phyloP scores from a whole-genome alignment of 2,888 invertebrate genomes.

The Brachyptera putata region DNA sequence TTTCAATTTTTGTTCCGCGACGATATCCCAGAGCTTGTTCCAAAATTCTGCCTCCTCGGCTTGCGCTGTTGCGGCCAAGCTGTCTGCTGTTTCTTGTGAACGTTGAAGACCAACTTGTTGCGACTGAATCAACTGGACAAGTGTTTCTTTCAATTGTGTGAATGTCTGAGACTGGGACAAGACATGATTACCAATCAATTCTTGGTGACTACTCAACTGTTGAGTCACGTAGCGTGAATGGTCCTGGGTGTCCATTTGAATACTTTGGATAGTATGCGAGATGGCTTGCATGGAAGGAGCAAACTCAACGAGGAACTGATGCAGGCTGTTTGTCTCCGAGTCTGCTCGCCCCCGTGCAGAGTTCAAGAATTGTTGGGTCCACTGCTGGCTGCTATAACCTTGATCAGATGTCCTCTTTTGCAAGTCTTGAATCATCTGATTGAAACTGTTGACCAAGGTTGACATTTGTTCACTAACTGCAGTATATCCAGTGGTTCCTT shows the following conservation, averaged over 20 bases:
- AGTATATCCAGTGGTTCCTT: too few relatives aligned
- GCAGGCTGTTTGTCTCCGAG: constrained; percentile 31
- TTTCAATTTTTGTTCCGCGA: neutral
- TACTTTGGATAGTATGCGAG: constrained; percentile 15
- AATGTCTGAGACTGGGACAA: neutral
- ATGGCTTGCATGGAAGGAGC: constrained; percentile 33
- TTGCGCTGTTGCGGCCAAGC: too few relatives aligned
- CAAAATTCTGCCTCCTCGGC: too few relatives aligned
- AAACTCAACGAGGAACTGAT: constrained; percentile 32
- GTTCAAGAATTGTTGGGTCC: constrained; percentile 32
- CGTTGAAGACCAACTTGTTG: neutral
- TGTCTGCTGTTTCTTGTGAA: neutral
- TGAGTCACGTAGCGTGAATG: neutral
- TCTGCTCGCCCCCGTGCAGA: constrained; percentile 31
- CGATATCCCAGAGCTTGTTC: too few relatives aligned
- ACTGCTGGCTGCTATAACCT: constrained; percentile 33
- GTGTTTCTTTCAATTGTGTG: neutral
- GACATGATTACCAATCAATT: neutral
- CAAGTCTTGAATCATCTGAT: constrained; percentile 32
- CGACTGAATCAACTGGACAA: neutral
- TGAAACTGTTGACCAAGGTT: constrained; percentile 34
- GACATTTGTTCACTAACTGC: constrained; percentile 35
- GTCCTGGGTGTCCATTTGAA: neutral
- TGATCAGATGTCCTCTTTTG: constrained; percentile 33
- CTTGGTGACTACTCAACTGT: neutral